Evolutionary conservation across 1,140 invertebrate genomes (phyloP), one percentile per base, ranked within the genome.

Genomic region (Neodiprion lecontei): DNA sequence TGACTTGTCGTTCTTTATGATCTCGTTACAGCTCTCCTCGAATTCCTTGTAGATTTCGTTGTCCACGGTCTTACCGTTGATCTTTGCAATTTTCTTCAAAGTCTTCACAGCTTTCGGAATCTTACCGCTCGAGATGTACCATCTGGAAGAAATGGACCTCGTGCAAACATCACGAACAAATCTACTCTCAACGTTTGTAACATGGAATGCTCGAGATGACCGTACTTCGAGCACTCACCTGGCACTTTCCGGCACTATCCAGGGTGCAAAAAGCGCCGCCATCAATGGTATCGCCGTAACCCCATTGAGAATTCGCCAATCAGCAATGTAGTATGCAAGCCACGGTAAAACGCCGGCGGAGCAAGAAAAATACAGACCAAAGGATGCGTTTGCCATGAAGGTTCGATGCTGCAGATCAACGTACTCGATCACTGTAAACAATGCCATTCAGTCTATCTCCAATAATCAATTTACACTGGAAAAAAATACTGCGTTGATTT

Each of bases 331-430:
- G 3, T 88, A 77, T 1, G 88, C 87, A 14, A 89, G 72, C 88
- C 88, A 89, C 0, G 91, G 91, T 14, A 91, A 80, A 14, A 93
- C 79, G 9, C 92, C 91, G 0, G 94, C 90, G 7, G 93, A 94
- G 10, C 92, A 83, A 0, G 94, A 95, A 86, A 95, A 95, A 88
- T 95, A 95, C 9, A 95, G 89, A 1, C 94, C 94, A 67, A 95
- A 94, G 0, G 93, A 94, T 92, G 95, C 93, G 84, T 95, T 95
- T n/a, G 94, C 94, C 0, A 95, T 93, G 79, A 95, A 93, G 0
- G 94, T 95, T 8, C 94, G 87, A 90, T 93, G 94, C 87, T 92
- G 92, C 67, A 94, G 94, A 4, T 93, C 94, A 4, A 94, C 93
- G 84, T 95, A 95, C 83, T 95, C 94, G 71, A 95, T 83, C 70